These are phyloP conservation scores for Cephus sareptanus DNA, from an alignment of 2,888 invertebrate genomes.

Conservation along the genomic window DNA sequence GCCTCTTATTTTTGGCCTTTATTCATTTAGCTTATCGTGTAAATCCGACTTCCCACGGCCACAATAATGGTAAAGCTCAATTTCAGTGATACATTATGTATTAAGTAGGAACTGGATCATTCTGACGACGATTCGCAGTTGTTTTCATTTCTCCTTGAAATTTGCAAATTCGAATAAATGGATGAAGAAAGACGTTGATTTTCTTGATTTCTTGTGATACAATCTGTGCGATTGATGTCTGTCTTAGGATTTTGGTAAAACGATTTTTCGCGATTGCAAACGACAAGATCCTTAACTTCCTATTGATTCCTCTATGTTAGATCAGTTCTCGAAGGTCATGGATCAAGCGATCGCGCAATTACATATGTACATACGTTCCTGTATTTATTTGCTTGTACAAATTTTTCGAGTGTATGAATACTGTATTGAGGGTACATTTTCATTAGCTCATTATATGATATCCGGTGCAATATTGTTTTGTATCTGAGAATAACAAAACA, in stretches of 20 bases:
- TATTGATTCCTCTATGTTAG: not conserved
- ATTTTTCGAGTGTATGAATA: not conserved
- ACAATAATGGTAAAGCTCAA: constrained; percentile 76
- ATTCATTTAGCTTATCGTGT: constrained; percentile 76
- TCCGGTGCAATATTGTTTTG: not conserved
- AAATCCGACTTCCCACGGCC: constrained; percentile 78
- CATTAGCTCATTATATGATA: not conserved
- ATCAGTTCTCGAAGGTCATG: constrained; percentile 8
- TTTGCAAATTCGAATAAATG: not conserved
- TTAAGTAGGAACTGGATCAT: not conserved
- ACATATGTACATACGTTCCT: not conserved
- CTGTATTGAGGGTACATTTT: not conserved
- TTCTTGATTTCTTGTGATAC: not conserved
- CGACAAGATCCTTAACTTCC: not conserved
- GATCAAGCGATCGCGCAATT: not conserved
- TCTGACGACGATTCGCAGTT: not conserved
- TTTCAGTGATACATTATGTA: constrained; percentile 21
- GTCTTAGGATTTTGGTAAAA: not conserved
- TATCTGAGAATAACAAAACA: not conserved
- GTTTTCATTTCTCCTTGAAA: not conserved
- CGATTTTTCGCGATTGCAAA: not conserved
- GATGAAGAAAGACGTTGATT: not conserved
- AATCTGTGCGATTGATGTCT: not conserved
- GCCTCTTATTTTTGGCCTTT: constrained; percentile 75
- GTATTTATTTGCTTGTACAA: not conserved